Evolutionary conservation across 2,888 invertebrate species (phyloP).

Genomic region (Zaprionus obscuricornis): DNA sequence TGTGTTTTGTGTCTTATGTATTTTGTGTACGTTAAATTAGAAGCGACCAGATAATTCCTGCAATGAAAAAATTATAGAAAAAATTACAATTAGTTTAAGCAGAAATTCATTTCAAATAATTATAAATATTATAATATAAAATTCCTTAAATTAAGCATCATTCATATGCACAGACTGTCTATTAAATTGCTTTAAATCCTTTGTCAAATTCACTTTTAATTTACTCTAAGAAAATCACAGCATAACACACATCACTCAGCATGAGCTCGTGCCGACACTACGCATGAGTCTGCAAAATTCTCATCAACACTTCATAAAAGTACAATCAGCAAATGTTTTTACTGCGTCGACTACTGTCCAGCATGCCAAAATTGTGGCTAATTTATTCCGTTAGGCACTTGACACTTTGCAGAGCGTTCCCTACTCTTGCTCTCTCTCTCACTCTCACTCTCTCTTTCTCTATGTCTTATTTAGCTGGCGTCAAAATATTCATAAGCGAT

Average conservation of each 20-base stretch:
- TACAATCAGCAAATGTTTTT: conserved; percentile 63
- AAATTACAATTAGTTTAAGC: no score
- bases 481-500: conserved; percentile 75
- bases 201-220: conserved; percentile 4
- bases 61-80: conserved; percentile 35
- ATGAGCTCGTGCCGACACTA: not conserved
- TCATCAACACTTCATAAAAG: conserved; percentile 67
- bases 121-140: no score
- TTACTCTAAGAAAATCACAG: no score
- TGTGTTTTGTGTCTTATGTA: conserved; percentile 16
- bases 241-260: conserved; percentile 4
- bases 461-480: no score
- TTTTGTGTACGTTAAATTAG: conserved; percentile 68
- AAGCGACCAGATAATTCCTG: conserved; percentile 81
- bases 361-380: conserved; percentile 52
- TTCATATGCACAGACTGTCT: no score
- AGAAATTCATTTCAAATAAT: no score
- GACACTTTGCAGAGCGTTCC: no score
- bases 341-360: no score
- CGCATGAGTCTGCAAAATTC: conserved; percentile 16
- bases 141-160: no score
- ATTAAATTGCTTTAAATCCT: no score
- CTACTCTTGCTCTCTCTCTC: conserved; percentile 44
- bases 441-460: no score
- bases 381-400: conserved; percentile 63